These are phyloP conservation scores for Cryptus viduatorius DNA, from an alignment of 2,888 invertebrate species.

Conservation along the genomic window DNA sequence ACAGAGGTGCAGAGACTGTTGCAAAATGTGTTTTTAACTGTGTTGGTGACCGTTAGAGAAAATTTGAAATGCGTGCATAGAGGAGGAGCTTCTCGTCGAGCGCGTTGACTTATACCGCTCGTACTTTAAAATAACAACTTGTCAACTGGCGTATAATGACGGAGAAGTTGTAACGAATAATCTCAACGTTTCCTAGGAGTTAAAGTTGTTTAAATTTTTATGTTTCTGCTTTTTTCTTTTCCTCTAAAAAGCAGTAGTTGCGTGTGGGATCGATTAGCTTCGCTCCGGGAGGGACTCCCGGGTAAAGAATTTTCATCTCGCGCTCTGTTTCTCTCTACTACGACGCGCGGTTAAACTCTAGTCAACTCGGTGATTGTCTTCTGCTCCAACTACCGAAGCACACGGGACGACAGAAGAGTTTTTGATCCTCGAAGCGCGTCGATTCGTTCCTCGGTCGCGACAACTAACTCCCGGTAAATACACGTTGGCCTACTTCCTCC, in stretches of 20 bases:
- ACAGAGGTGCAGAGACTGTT: neutral
- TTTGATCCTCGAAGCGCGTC: slow-evolving; percentile 76
- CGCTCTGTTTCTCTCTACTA: slow-evolving; percentile 76
- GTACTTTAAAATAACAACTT: slow-evolving; percentile 14
- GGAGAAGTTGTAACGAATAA: neutral
- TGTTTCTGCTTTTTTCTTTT: slow-evolving; percentile 17
- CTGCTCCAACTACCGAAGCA: slow-evolving; percentile 69
- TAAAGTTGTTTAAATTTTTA: neutral
- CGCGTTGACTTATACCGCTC: neutral
- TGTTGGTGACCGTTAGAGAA: slow-evolving; percentile 54
- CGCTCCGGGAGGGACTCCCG: slow-evolving; percentile 4
- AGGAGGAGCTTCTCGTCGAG: neutral
- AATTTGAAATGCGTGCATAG: slow-evolving; percentile 34
- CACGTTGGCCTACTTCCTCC: slow-evolving; percentile 75
- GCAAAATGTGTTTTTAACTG: slow-evolving; percentile 13
- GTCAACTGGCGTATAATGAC: slow-evolving; percentile 8
- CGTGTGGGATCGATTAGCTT: slow-evolving; percentile 25
- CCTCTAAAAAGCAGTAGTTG: slow-evolving; percentile 7
- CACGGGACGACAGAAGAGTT: slow-evolving; percentile 57
- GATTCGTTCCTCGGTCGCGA: slow-evolving; percentile 61
- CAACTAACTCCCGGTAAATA: slow-evolving; percentile 70
- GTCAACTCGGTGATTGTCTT: slow-evolving; percentile 67
- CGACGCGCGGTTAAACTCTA: slow-evolving; percentile 32
- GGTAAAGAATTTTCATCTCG: slow-evolving; percentile 67
- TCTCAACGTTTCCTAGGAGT: neutral